Base-by-base conservation (phyloP, 2,888 invertebrate genomes). In the Lordiphosa fenestrarum region DNA sequence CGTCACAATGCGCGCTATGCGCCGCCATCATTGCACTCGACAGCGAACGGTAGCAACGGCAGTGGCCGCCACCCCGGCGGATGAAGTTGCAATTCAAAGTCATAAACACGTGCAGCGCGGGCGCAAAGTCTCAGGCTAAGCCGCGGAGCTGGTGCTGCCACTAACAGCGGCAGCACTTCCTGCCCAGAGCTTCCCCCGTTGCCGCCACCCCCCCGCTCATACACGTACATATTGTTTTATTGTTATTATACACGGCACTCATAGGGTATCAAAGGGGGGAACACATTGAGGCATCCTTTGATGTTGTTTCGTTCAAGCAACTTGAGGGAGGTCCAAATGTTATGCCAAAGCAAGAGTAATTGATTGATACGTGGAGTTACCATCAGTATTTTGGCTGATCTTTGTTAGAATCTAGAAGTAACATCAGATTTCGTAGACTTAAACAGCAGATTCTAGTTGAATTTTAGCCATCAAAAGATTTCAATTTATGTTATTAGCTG, bases 21-120 rank as follows among this genome's bases (percentile, higher is more conserved):
- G 69, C 81, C 72, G 84, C 85, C 77, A 83, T 83, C 77, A 77
- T 85, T 77, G 85, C 85, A 78, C 80, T 80, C 77, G 77, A 78
- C 85, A 85, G 77, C 68, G 57, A 69, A 68, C 72, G 68, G 56
- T 53, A 71, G 44, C 44, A 30, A 37, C 25, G 52, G 52, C 49
- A 53, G 48, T 12, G 49, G 37, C 59, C 63, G 67, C 83, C 71
- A 74, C 67, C 60, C 54, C 68, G 64, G 85, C 85, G 83, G 84
- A 71, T 75, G 78, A 85, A 85, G 84, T 78, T 85, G 85, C 85
- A 85, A 85, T 86, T 85, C 86, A 85, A 85, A 85, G 86, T 84
- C 86, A 85, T 86, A 87, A 85, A 78, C 87, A 87, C 84, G 86
- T 84, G 86, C 71, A 73, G 74, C 85, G 86, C 80, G 86, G 84